Evolutionary conservation across 2,888 invertebrate species (phyloP).

Genomic region (Mallateleia sp.): DNA sequence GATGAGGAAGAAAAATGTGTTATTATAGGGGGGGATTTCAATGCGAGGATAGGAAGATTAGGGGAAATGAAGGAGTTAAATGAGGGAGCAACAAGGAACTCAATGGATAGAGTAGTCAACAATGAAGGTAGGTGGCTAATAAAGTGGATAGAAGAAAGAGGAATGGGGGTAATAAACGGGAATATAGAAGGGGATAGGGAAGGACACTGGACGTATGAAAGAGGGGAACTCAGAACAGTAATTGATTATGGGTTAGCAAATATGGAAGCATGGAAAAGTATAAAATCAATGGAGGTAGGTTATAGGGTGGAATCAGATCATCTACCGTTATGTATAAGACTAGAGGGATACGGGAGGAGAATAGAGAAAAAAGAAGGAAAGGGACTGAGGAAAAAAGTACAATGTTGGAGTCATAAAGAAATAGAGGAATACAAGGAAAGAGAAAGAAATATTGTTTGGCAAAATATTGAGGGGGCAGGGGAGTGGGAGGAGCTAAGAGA

Average conservation of each 20-base stretch:
- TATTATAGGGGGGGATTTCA: background rate
- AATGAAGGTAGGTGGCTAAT: background rate
- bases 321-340: background rate
- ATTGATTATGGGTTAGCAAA: background rate
- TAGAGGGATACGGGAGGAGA: background rate
- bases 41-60: background rate
- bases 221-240: too few relatives aligned
- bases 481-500: background rate
- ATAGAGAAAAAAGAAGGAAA: background rate
- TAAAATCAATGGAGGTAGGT: too few relatives aligned
- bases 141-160: background rate
- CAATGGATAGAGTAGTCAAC: background rate
- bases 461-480: background rate
- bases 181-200: background rate
- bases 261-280: too few relatives aligned
- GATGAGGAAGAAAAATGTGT: background rate
- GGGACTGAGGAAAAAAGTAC: background rate
- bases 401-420: background rate
- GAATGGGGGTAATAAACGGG: background rate
- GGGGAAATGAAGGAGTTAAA: background rate
- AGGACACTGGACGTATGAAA: background rate
- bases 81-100: background rate
- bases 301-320: slow-evolving; percentile 5
- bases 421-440: background rate
- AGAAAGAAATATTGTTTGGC: too few relatives aligned